These are phyloP conservation scores for Drosophila parvula DNA, from an alignment of 1,140 invertebrate genomes.

Conservation along the genomic window DNA sequence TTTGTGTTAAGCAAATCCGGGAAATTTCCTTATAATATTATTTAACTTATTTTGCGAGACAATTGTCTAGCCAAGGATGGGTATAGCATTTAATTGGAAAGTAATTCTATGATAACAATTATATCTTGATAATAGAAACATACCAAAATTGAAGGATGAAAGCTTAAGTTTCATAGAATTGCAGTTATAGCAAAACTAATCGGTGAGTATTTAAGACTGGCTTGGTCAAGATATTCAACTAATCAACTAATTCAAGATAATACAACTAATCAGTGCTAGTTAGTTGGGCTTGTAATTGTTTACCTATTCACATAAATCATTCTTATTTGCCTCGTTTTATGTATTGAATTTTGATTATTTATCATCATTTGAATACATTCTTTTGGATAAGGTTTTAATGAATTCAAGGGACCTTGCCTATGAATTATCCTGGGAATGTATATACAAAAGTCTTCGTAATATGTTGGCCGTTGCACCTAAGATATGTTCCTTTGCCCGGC, in stretches of 20 bases:
- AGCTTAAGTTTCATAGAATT: too few species aligned
- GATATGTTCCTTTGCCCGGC: neutral
- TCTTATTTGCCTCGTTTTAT: too few species aligned
- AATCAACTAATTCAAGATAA: too few species aligned
- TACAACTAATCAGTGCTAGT: too few species aligned
- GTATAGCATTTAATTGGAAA: neutral
- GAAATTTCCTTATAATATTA: slow-evolving; percentile 32
- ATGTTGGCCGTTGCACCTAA: neutral
- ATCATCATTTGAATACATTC: neutral
- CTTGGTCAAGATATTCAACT: too few species aligned
- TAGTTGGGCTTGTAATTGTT: too few species aligned
- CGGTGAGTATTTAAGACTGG: too few species aligned
- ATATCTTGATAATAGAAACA: too few species aligned
- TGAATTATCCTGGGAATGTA: neutral
- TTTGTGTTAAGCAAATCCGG: slow-evolving; percentile 7
- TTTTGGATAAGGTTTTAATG: neutral
- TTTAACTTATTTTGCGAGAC: slow-evolving; percentile 18
- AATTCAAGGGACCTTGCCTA: neutral
- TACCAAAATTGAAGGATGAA: too few species aligned
- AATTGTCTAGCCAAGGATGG: neutral
- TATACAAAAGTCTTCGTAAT: neutral
- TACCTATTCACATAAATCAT: too few species aligned
- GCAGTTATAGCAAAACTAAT: too few species aligned
- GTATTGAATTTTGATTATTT: too few species aligned
- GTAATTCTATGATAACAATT: neutral